Conservation (phyloP, 1,140 invertebrate genomes). For the Penaeus japonicus region DNA sequence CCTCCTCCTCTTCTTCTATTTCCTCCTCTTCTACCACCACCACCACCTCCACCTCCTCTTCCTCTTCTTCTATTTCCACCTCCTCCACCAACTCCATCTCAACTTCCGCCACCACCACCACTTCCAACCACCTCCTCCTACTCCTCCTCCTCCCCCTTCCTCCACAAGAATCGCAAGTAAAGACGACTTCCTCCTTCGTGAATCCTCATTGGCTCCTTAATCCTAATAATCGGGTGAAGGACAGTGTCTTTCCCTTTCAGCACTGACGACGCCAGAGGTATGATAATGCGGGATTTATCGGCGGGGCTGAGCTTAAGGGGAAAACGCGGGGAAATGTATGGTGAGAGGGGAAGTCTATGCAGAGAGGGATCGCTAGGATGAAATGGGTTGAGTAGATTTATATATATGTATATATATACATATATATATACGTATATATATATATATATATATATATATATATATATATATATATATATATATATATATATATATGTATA, state of each 20-base stretch:
- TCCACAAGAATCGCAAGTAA: neutral
- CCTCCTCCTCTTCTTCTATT: neutral
- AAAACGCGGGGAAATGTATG: too few species aligned
- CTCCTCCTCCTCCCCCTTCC: neutral
- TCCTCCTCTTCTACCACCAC: neutral
- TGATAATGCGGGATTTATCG: too few species aligned
- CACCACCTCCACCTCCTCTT: neutral
- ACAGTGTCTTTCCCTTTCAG: too few species aligned
- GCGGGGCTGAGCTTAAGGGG: too few species aligned
- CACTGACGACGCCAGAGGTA: too few species aligned
- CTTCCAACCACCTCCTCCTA: neutral
- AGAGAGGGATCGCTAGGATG: too few species aligned
- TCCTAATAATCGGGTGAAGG: too few species aligned
- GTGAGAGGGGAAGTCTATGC: too few species aligned
- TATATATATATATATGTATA: conserved; percentile 1
- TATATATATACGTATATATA: neutral
- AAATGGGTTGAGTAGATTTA: too few species aligned
- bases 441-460: neutral
- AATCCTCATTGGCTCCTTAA: neutral
- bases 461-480: neutral
- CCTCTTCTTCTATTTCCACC: neutral
- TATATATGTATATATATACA: neutral
- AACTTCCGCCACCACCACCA: neutral
- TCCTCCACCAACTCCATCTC: neutral
- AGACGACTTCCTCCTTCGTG: neutral